Evolutionary conservation across 2,888 invertebrate genomes (phyloP).

Genomic region (Lasioglossum zephyrum): DNA sequence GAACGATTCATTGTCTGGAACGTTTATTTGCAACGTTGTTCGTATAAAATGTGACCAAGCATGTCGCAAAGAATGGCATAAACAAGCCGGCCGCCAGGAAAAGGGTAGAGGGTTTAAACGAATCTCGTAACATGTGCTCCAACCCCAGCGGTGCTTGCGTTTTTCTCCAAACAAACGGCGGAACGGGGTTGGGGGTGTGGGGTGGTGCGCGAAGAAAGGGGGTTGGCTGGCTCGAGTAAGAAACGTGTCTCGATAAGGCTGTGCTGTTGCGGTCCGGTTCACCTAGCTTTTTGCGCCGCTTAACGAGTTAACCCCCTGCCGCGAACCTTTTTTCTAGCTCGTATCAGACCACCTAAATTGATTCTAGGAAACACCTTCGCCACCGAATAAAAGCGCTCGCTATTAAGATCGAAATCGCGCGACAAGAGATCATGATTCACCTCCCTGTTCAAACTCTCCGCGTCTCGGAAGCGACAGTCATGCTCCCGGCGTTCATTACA

Average conservation of each 20-base stretch:
- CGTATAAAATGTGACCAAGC: background rate
- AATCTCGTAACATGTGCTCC: conserved; percentile 22
- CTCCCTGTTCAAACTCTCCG: background rate
- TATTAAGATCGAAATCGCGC: background rate
- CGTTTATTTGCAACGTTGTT: background rate
- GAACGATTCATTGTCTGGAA: background rate
- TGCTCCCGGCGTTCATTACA: background rate
- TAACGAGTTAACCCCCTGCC: conserved; percentile 7
- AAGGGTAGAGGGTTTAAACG: conserved; percentile 14
- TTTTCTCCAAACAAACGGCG: conserved; percentile 31
- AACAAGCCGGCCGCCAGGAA: conserved; percentile 27
- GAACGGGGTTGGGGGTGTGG: background rate
- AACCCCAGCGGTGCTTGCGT: conserved; percentile 21
- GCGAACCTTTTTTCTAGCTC: background rate
- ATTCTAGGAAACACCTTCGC: background rate
- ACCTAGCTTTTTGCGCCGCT: background rate
- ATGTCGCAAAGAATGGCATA: conserved; percentile 23
- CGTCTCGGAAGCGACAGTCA: background rate
- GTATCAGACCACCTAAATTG: background rate
- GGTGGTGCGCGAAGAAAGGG: background rate
- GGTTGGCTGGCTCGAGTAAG: background rate
- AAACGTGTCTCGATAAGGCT: conserved; percentile 18
- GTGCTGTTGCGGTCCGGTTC: background rate
- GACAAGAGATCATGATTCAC: conserved; percentile 3
- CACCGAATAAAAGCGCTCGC: background rate